These are phyloP conservation scores for Anarsia innoxiella DNA, from an alignment of 2,888 invertebrate species.

Conservation along the genomic window DNA sequence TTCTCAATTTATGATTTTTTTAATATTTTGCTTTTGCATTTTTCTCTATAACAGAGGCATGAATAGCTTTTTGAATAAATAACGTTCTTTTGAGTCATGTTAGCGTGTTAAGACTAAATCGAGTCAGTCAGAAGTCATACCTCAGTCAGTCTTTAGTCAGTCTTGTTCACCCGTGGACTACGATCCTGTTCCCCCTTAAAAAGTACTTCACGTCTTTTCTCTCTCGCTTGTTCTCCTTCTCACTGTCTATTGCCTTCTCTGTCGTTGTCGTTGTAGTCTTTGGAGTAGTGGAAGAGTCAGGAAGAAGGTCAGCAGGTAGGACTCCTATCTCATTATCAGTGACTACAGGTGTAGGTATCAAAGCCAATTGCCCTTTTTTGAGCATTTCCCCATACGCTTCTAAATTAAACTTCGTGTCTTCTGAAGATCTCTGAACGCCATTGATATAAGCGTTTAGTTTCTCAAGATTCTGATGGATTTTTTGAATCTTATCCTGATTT, in stretches of 20 bases:
- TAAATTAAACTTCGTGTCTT: constrained; percentile 42
- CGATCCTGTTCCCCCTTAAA: constrained; percentile 63
- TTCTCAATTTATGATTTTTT: too few species aligned
- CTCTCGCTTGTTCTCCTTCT: constrained; percentile 38
- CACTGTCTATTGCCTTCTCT: constrained; percentile 33
- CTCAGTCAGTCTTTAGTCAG: constrained; percentile 40
- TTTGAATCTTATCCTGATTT: constrained; percentile 56
- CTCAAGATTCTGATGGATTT: constrained; percentile 53
- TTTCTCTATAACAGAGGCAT: too few species aligned
- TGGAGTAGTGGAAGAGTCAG: constrained; percentile 27
- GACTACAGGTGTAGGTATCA: constrained; percentile 55
- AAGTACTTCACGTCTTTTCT: constrained; percentile 61
- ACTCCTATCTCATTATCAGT: constrained; percentile 62
- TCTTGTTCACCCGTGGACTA: constrained; percentile 60
- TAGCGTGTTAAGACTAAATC: too few species aligned
- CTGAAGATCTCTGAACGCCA: constrained; percentile 48
- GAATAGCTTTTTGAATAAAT: too few species aligned
- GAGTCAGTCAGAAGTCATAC: constrained; percentile 10
- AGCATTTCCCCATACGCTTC: constrained; percentile 43
- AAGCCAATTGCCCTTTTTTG: constrained; percentile 38
- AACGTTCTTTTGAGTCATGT: too few species aligned
- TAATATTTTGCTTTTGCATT: too few species aligned
- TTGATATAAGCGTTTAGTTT: constrained; percentile 47
- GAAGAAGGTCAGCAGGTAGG: constrained; percentile 54
- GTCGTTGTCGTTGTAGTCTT: constrained; percentile 31